Conservation (phyloP, 1,140 invertebrate genomes). For the Saxidomus purpurata region DNA sequence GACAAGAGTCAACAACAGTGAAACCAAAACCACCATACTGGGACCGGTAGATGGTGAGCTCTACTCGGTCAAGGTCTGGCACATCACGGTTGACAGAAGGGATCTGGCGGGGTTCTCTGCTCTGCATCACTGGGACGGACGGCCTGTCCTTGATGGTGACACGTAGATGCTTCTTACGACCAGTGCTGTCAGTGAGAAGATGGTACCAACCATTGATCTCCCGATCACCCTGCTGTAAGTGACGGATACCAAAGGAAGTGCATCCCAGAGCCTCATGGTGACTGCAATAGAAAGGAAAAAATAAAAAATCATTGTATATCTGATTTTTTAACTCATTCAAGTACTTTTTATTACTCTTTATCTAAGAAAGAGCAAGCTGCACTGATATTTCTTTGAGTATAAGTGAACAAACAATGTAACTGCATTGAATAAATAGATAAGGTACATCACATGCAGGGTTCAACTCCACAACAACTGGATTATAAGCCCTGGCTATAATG, state of each 20-base stretch:
- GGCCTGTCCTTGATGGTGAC: slow-evolving; percentile 51
- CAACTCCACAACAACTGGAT: too few relatives aligned
- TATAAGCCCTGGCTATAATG: too few relatives aligned
- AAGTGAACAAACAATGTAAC: too few relatives aligned
- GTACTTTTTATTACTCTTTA: too few relatives aligned
- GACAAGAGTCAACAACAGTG: slow-evolving; percentile 95
- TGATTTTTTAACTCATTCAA: too few relatives aligned
- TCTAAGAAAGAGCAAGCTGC: too few relatives aligned
- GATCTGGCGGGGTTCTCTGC: slow-evolving; percentile 31
- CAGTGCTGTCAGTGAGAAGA: slow-evolving; percentile 86
- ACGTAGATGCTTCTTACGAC: slow-evolving; percentile 83
- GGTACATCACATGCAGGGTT: too few relatives aligned
- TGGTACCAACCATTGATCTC: slow-evolving; percentile 86
- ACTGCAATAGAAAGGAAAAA: slow-evolving; percentile 41
- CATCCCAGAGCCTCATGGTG: slow-evolving; percentile 43
- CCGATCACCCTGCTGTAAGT: slow-evolving; percentile 11
- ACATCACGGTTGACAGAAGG: slow-evolving; percentile 53
- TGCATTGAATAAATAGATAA: too few relatives aligned
- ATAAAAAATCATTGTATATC: too few relatives aligned
- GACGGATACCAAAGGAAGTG: slow-evolving; percentile 60
- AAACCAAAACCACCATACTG: slow-evolving; percentile 90
- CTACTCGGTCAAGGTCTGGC: neutral
- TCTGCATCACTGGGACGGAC: slow-evolving; percentile 46
- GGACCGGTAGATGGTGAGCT: slow-evolving; percentile 31
- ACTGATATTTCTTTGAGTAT: too few relatives aligned